A percentile compares a stretch with the other conserved stretches of the same genome.
phyloP scores from a whole-genome alignment of 2,797 vertebrate genomes.

The Strix occidentalis region DNA sequence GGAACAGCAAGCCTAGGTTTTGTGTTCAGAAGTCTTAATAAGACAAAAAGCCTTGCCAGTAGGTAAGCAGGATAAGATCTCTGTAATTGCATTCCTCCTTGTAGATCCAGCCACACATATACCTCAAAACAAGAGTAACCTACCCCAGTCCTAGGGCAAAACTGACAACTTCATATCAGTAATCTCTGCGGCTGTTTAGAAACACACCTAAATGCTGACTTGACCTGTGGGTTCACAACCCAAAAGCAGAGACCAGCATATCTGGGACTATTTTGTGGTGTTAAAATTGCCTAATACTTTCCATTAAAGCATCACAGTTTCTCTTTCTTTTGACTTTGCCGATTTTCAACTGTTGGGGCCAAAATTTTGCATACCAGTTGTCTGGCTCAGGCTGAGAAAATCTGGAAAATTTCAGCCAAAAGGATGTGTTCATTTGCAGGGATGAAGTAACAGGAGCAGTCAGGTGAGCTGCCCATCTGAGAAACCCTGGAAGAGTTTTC shows the following conservation, averaged over 20 bases:
- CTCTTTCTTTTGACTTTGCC: not conserved
- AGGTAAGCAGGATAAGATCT: not conserved
- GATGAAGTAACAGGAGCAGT: not conserved
- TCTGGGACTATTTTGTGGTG: not conserved
- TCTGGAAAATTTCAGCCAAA: not conserved
- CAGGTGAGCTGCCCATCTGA: not conserved
- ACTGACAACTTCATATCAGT: not conserved
- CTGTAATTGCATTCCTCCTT: not conserved
- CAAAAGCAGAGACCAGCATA: not conserved
- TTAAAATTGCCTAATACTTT: not conserved
- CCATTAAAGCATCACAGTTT: not conserved
- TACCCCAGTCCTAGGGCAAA: conserved; percentile 13
- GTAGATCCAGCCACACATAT: not conserved
- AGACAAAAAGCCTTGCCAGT: not conserved
- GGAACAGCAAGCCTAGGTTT: not conserved
- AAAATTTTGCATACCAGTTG: not conserved
- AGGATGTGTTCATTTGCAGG: not conserved
- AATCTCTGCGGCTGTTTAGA: not conserved
- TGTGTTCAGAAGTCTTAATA: not conserved
- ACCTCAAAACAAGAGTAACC: not conserved
- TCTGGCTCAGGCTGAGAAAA: not conserved
- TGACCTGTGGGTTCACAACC: not conserved
- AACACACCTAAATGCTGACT: not conserved
- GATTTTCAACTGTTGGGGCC: not conserved
- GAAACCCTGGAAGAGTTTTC: not conserved